Percentiles rank a stretch among this genome's conserved stretches.
phyloP scores from a whole-genome alignment of 2,888 invertebrate genomes.

The Acanthoscelides obtectus region DNA sequence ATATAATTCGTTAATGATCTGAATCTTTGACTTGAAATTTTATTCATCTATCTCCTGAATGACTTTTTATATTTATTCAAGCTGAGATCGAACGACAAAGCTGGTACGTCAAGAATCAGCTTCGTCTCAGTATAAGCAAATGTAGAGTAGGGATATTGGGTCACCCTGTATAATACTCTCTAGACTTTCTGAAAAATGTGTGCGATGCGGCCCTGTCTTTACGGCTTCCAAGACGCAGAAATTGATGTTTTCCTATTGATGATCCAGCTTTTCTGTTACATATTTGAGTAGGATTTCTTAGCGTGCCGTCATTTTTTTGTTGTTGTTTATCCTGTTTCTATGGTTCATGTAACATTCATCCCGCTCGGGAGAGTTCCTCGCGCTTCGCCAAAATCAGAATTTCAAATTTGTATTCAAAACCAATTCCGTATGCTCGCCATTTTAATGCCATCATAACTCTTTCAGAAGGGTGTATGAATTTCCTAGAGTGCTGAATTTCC shows the following conservation, averaged over 20 bases:
- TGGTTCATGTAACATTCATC: neutral
- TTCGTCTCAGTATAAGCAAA: too few relatives aligned
- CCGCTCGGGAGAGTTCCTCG: neutral
- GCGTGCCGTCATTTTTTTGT: neutral
- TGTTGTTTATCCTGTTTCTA: neutral
- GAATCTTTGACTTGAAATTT: too few relatives aligned
- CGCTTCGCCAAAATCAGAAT: neutral
- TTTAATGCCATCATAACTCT: neutral
- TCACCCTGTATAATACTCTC: too few relatives aligned
- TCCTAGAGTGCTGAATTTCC: neutral
- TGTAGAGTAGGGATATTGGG: too few relatives aligned
- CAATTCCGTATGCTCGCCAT: neutral
- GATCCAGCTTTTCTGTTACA: neutral
- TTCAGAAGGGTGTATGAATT: neutral
- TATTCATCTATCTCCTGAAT: too few relatives aligned
- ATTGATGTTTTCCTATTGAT: neutral
- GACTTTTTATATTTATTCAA: too few relatives aligned
- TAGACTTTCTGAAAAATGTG: neutral
- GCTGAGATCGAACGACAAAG: too few relatives aligned
- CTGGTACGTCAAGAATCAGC: too few relatives aligned
- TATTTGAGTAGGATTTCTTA: neutral
- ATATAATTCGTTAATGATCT: too few relatives aligned
- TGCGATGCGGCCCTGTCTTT: neutral
- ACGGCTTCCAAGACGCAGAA: neutral
- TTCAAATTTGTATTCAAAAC: neutral